A percentile compares a stretch with the other conserved stretches of the same genome.
phyloP scores from a whole-genome alignment of 2,113 vertebrate genomes.

The Turnix velox region DNA sequence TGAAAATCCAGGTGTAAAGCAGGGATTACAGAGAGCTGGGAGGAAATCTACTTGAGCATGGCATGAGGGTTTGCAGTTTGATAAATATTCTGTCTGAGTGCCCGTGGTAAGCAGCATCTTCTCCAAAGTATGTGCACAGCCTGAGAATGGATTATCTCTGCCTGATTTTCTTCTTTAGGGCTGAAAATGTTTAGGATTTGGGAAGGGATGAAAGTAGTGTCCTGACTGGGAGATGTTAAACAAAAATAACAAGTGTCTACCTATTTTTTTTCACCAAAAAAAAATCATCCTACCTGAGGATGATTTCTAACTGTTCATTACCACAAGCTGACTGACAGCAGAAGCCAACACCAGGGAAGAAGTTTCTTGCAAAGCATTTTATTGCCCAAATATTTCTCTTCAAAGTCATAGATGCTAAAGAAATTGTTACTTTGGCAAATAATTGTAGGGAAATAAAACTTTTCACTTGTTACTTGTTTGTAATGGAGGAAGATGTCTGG shows the following conservation, averaged over 20 bases:
- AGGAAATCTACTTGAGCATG: slow-evolving; percentile 29
- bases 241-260: not conserved
- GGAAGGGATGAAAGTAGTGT: not conserved
- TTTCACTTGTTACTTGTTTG: too few species aligned
- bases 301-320: too few species aligned
- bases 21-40: slow-evolving; percentile 20
- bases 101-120: not conserved
- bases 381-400: not conserved
- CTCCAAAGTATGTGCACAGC: slow-evolving; percentile 21
- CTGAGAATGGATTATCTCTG: slow-evolving; percentile 30
- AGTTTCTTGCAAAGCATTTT: not conserved
- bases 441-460: not conserved
- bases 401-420: not conserved
- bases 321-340: not conserved
- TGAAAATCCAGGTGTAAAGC: not conserved
- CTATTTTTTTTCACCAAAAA: not conserved
- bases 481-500: too few species aligned
- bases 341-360: not conserved
- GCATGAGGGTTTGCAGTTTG: not conserved
- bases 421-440: not conserved
- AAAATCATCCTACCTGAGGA: not conserved
- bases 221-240: not conserved
- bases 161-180: not conserved
- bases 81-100: slow-evolving; percentile 39
- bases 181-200: not conserved